These are phyloP conservation scores for Netelia melanura DNA, from an alignment of 2,888 invertebrate species.

Conservation along the genomic window DNA sequence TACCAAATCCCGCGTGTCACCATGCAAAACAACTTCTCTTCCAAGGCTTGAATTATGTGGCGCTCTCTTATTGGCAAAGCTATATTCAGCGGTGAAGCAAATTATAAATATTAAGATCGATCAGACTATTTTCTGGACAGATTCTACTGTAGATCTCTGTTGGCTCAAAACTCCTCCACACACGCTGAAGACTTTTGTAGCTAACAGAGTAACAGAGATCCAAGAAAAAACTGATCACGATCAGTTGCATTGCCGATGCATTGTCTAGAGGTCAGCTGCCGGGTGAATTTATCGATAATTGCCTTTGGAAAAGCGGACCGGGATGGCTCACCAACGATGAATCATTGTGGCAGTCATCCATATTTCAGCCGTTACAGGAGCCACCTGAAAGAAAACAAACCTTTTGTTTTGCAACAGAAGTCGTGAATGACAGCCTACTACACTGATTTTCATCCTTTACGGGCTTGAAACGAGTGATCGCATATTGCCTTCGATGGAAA, in stretches of 20 bases:
- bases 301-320: conserved; percentile 52
- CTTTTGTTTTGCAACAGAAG: not conserved
- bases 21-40: conserved; percentile 56
- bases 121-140: conserved; percentile 48
- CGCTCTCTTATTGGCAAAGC: conserved; percentile 50
- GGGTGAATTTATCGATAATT: conserved; percentile 3
- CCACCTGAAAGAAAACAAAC: not conserved
- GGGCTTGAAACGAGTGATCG: conserved; percentile 43
- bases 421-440: not conserved
- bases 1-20: conserved; percentile 66
- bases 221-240: conserved; percentile 32
- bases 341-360: conserved; percentile 12
- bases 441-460: conserved; percentile 7
- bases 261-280: conserved; percentile 44
- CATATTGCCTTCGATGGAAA: conserved; percentile 50
- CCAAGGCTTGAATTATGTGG: conserved; percentile 68
- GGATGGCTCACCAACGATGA: conserved; percentile 32
- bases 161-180: no score
- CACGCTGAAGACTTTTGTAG: no score
- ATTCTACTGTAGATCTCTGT: conserved; percentile 53
- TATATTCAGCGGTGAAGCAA: not conserved
- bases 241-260: conserved; percentile 50
- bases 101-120: not conserved
- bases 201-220: conserved; percentile 55
- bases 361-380: not conserved